Percentiles rank a stretch among this genome's conserved stretches.
Conservation (phyloP, 2,888 invertebrate genomes). For the Himalopsyche anomala region DNA sequence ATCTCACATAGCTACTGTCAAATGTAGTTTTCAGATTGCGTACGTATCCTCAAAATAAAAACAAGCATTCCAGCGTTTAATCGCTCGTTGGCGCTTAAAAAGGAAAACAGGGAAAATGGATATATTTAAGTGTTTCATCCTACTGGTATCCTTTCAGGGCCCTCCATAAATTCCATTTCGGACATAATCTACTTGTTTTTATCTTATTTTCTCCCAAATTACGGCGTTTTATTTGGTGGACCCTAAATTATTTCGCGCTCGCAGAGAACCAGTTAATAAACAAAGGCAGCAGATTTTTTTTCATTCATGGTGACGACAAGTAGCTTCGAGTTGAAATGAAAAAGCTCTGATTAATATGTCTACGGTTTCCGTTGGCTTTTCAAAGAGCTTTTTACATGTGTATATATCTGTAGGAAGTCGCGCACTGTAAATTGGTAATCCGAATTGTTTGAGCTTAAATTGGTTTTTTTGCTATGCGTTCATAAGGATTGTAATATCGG, state of each 20-base stretch:
- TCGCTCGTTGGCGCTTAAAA: slow-evolving; percentile 31
- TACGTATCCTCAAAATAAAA: not conserved
- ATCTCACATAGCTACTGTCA: not conserved
- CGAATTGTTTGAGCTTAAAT: slow-evolving; percentile 18
- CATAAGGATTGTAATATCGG: not conserved
- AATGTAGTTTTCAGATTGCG: not conserved
- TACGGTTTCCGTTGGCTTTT: slow-evolving; percentile 14
- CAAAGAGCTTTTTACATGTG: slow-evolving; percentile 16
- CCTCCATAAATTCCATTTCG: slow-evolving; percentile 59
- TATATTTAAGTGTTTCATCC: slow-evolving; percentile 55
- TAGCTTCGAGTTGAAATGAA: slow-evolving; percentile 27
- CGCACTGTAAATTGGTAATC: not conserved
- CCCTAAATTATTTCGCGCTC: slow-evolving; percentile 61
- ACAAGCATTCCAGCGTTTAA: slow-evolving; percentile 4
- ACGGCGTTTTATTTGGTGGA: slow-evolving; percentile 60
- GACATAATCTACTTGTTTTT: slow-evolving; percentile 63
- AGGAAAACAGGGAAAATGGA: slow-evolving; percentile 50
- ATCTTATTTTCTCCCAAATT: slow-evolving; percentile 63
- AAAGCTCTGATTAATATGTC: slow-evolving; percentile 40
- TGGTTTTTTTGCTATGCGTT: not conserved
- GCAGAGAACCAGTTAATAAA: slow-evolving; percentile 55
- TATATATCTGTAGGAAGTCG: not conserved
- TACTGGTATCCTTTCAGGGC: slow-evolving; percentile 46
- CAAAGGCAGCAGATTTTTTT: slow-evolving; percentile 46
- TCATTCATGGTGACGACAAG: slow-evolving; percentile 31